phyloP scores from a whole-genome alignment of 2,113 vertebrate species.

The Oreochromis tanganicae region DNA sequence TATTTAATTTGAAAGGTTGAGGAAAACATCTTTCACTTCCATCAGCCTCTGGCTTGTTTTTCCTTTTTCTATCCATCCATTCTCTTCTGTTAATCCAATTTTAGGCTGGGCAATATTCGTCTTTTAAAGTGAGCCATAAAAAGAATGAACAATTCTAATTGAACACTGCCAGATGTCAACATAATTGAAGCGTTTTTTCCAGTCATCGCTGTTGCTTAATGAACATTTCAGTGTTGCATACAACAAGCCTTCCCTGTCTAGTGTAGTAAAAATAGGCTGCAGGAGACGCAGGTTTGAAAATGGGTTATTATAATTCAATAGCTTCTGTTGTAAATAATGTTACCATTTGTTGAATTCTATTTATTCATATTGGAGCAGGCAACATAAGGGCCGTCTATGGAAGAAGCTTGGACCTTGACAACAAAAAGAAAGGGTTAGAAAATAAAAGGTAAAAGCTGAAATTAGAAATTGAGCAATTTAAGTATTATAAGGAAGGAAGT shows the following conservation, averaged over 20 bases:
- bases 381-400: background rate
- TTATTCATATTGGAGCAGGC: background rate
- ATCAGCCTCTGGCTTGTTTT: background rate
- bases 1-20: background rate
- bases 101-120: background rate
- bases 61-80: background rate
- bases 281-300: background rate
- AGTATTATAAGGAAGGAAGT: background rate
- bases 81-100: background rate
- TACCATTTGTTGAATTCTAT: background rate
- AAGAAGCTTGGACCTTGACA: background rate
- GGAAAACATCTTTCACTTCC: background rate
- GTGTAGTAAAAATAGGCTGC: background rate
- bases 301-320: background rate
- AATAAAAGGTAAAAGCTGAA: background rate
- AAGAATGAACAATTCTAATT: background rate
- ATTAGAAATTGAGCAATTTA: background rate
- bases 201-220: background rate
- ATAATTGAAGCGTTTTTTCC: background rate
- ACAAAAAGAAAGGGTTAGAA: background rate
- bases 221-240: background rate
- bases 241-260: background rate
- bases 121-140: background rate
- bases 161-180: background rate
- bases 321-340: background rate